Conservation (phyloP, 2,888 invertebrate species). For the Hyalella azteca region DNA sequence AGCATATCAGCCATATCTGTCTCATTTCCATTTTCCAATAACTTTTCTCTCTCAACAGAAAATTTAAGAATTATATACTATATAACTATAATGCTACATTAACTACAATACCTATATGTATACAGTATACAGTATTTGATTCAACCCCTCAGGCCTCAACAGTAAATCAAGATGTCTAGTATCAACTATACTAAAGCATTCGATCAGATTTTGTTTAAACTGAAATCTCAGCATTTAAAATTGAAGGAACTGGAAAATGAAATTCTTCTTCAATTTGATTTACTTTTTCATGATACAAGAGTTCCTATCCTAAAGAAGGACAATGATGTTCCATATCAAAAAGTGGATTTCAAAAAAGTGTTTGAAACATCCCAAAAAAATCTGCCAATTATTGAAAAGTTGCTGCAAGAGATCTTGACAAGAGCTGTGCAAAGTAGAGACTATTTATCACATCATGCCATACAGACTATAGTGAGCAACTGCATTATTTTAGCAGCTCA, state of each 20-base stretch:
- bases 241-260: not conserved
- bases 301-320: not conserved
- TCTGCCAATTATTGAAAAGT: not conserved
- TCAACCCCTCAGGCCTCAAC: too few relatives aligned
- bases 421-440: not conserved
- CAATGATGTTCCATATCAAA: not conserved
- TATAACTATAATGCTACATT: too few relatives aligned
- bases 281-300: not conserved
- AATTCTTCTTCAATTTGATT: not conserved
- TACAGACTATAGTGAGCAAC: not conserved
- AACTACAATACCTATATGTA: too few relatives aligned
- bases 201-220: too few relatives aligned
- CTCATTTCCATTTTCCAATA: too few relatives aligned
- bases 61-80: too few relatives aligned
- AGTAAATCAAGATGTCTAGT: too few relatives aligned
- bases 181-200: too few relatives aligned
- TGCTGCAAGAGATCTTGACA: not conserved
- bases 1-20: too few relatives aligned
- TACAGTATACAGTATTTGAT: too few relatives aligned
- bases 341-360: not conserved
- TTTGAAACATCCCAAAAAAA: not conserved
- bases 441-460: not conserved
- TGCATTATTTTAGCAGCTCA: not conserved
- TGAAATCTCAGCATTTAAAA: too few relatives aligned
- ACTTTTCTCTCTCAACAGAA: too few relatives aligned